phyloP scores from a whole-genome alignment of 2,113 vertebrate species.

The Aphelocoma coerulescens region DNA sequence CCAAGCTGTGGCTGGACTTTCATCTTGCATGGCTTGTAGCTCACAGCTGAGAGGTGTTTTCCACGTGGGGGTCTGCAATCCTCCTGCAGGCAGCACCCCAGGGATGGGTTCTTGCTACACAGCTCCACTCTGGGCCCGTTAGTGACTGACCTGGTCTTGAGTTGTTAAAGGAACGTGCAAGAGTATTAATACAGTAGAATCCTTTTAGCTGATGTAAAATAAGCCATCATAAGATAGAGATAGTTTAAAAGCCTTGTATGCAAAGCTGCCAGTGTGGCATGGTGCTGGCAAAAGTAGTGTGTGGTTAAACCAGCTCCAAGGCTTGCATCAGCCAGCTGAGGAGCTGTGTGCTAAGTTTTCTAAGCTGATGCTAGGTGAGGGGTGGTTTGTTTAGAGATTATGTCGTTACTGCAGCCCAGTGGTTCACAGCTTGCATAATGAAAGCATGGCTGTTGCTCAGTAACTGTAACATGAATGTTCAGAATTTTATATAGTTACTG shows the following conservation, averaged over 20 bases:
- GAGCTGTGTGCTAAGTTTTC: background rate
- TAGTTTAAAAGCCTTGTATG: background rate
- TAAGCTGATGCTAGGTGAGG: background rate
- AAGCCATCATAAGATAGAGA: rapidly evolving
- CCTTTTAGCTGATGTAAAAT: background rate
- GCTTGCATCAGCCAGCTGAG: background rate
- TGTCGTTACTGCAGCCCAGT: background rate
- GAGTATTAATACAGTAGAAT: background rate
- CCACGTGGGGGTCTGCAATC: rapidly evolving
- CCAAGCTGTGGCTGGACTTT: background rate
- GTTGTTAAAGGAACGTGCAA: background rate
- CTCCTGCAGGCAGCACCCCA: background rate
- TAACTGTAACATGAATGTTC: background rate
- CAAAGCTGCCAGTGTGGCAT: background rate
- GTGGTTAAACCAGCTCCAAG: background rate
- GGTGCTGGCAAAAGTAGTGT: background rate
- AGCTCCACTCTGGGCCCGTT: rapidly evolving
- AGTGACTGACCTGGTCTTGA: background rate
- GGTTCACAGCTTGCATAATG: background rate
- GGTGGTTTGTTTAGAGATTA: background rate
- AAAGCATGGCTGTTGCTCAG: background rate
- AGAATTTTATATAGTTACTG: background rate
- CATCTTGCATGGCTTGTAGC: background rate
- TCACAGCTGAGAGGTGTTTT: background rate
- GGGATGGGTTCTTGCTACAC: background rate